Evolutionary conservation across 2,113 vertebrate species (phyloP).

Genomic region (human): DNA sequence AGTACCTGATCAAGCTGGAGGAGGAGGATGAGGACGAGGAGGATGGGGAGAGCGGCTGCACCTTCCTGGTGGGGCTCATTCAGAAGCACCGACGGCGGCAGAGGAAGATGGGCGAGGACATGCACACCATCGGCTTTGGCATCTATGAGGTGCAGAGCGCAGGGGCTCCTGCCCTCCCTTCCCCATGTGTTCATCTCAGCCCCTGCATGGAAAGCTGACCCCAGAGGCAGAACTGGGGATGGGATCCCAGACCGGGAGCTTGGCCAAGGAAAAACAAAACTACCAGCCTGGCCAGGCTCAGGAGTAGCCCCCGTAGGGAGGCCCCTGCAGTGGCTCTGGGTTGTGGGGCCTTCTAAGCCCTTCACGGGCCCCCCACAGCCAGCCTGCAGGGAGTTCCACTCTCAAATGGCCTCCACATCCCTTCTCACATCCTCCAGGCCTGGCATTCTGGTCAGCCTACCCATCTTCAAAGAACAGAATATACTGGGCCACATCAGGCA

Average conservation of each 20-base stretch:
- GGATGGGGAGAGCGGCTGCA: slow-evolving; percentile 91
- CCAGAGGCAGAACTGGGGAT: neutral
- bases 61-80: slow-evolving; percentile 94
- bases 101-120: slow-evolving; percentile 93
- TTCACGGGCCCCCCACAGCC: neutral
- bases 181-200: neutral
- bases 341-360: neutral
- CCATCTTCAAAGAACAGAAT: neutral
- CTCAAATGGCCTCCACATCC: neutral
- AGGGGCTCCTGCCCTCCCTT: neutral
- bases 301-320: neutral
- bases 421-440: neutral
- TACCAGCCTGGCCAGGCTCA: neutral
- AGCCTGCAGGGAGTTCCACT: neutral
- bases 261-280: neutral
- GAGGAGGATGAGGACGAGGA: slow-evolving; percentile 94
- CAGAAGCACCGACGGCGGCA: slow-evolving; percentile 95
- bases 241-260: neutral
- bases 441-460: neutral
- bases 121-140: slow-evolving; percentile 95
- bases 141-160: slow-evolving; percentile 91
- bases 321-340: neutral
- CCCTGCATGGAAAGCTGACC: neutral
- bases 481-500: rapidly evolving
- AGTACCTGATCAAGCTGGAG: slow-evolving; percentile 92